These are phyloP conservation scores for Lithobates pipiens DNA, from an alignment of 2,797 vertebrate genomes.

Conservation along the genomic window DNA sequence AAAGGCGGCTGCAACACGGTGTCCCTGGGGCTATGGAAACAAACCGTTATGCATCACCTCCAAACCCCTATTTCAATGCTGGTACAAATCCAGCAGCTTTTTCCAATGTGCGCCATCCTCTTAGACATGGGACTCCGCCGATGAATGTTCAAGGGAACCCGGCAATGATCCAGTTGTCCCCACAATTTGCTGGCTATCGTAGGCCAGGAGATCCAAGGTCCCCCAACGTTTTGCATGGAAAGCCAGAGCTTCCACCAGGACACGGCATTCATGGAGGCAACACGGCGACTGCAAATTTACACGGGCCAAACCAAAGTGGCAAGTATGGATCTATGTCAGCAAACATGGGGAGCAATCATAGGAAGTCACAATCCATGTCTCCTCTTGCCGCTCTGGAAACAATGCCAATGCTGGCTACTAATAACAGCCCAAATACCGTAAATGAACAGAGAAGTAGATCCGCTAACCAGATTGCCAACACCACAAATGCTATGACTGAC, in stretches of 20 bases:
- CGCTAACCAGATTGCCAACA: too few relatives aligned
- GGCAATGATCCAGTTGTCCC: constrained; percentile 34
- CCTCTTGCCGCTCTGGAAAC: constrained; percentile 42
- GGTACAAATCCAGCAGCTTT: background rate
- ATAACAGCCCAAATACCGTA: background rate
- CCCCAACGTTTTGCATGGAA: constrained; percentile 9
- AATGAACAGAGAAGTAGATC: background rate
- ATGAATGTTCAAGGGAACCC: constrained; percentile 22
- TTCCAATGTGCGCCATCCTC: constrained; percentile 20
- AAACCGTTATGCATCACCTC: constrained; percentile 28
- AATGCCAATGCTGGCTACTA: constrained; percentile 9
- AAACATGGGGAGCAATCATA: constrained; percentile 16
- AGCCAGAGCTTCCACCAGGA: constrained; percentile 2
- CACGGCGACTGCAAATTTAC: background rate
- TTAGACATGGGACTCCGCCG: constrained; percentile 22
- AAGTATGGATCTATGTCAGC: constrained; percentile 12
- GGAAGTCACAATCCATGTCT: constrained; percentile 30
- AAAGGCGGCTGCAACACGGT: constrained; percentile 36
- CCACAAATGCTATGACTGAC: too few relatives aligned
- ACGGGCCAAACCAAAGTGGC: constrained; percentile 14
- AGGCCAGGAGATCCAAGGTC: constrained; percentile 23
- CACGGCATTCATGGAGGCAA: background rate
- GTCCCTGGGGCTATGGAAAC: background rate
- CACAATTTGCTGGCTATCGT: constrained; percentile 34
- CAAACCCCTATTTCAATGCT: constrained; percentile 38